Conservation (phyloP, 2,888 invertebrate genomes). For the Tethea ocularis region DNA sequence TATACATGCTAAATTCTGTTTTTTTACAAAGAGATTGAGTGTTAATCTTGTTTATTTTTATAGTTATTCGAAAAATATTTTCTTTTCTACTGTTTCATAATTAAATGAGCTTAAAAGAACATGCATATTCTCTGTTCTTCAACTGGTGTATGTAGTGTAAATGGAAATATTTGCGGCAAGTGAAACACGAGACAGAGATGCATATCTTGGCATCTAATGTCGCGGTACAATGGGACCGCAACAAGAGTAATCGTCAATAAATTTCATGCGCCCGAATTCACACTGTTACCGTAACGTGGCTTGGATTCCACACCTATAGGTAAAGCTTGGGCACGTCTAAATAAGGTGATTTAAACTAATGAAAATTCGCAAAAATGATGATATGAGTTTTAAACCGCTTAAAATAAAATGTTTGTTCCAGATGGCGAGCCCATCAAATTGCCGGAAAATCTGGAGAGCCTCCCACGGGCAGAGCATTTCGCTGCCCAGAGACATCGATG, state of each 20-base stretch:
- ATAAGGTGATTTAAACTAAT: no score
- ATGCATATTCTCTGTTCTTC: neutral
- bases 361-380: neutral
- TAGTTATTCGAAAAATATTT: no score
- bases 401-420: constrained; percentile 66
- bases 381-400: no score
- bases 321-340: neutral
- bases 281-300: neutral
- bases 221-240: constrained; percentile 2
- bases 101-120: no score
- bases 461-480: constrained; percentile 97
- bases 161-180: neutral
- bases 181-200: neutral
- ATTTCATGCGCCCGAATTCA: neutral
- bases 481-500: constrained; percentile 97
- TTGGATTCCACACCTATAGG: neutral
- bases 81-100: no score
- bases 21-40: no score
- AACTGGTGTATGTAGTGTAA: neutral
- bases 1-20: no score
- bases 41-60: no score
- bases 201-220: neutral
- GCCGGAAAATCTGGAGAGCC: constrained; percentile 97
- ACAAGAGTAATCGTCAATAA: neutral
- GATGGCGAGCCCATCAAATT: constrained; percentile 97